Evolutionary conservation across 2,113 vertebrate genomes (phyloP).

Genomic region (Megaceryle maxima): DNA sequence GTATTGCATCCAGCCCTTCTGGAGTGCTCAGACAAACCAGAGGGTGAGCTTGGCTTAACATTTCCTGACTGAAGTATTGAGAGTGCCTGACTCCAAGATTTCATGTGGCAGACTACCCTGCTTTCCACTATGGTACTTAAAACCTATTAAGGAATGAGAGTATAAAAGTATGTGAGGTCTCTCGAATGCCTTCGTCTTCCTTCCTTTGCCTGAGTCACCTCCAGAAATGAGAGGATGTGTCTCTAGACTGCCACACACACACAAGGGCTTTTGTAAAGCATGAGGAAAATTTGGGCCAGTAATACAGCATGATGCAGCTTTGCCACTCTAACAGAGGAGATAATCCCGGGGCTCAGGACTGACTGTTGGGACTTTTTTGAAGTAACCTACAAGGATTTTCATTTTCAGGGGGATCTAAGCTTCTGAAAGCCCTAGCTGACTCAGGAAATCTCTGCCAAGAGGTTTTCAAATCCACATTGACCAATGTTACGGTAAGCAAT

Average conservation of each 20-base stretch:
- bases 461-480: background rate
- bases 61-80: background rate
- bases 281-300: background rate
- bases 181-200: background rate
- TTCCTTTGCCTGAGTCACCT: background rate
- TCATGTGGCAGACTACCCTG: background rate
- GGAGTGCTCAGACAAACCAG: background rate
- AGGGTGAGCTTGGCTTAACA: background rate
- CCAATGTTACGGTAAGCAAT: background rate
- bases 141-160: background rate
- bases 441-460: background rate
- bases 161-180: background rate
- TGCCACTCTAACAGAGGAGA: background rate
- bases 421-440: background rate
- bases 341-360: background rate
- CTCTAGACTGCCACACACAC: background rate
- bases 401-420: background rate
- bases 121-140: background rate
- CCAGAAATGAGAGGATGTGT: accelerated
- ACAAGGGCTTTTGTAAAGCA: background rate
- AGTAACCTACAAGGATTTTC: background rate
- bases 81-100: background rate
- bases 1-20: constrained; percentile 46
- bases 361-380: background rate
- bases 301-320: accelerated